Percentiles rank a stretch among this genome's conserved stretches.
Evolutionary conservation across 2,797 vertebrate genomes (phyloP).

Genomic region (Oreochromis mossambicus): DNA sequence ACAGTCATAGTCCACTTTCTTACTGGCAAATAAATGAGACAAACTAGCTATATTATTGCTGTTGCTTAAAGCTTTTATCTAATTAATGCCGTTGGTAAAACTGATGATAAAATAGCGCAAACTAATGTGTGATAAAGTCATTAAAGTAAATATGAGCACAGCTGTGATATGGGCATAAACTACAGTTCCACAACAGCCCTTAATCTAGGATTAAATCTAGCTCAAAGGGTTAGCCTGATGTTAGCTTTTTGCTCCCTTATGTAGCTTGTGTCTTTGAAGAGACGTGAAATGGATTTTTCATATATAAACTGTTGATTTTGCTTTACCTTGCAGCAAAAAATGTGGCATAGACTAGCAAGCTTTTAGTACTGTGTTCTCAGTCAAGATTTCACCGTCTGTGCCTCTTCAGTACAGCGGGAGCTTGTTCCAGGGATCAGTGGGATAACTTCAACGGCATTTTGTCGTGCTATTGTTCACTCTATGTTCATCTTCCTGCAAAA

Average conservation of each 20-base stretch:
- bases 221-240: neutral
- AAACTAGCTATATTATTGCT: neutral
- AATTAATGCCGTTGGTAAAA: neutral
- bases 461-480: neutral
- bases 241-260: neutral
- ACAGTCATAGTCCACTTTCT: neutral
- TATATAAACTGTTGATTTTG: neutral
- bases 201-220: neutral
- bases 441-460: neutral
- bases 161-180: neutral
- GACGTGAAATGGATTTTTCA: neutral
- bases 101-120: neutral
- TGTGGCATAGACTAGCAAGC: neutral
- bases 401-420: neutral
- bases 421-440: slow-evolving; percentile 3
- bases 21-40: neutral
- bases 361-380: neutral
- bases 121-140: neutral
- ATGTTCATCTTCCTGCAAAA: neutral
- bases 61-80: neutral
- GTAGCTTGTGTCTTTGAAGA: neutral
- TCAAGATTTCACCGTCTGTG: neutral
- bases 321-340: neutral
- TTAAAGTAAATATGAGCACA: neutral
- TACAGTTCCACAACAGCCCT: neutral